Evolutionary conservation across 2,113 vertebrate genomes (phyloP).

Genomic region (Hylia prasina): DNA sequence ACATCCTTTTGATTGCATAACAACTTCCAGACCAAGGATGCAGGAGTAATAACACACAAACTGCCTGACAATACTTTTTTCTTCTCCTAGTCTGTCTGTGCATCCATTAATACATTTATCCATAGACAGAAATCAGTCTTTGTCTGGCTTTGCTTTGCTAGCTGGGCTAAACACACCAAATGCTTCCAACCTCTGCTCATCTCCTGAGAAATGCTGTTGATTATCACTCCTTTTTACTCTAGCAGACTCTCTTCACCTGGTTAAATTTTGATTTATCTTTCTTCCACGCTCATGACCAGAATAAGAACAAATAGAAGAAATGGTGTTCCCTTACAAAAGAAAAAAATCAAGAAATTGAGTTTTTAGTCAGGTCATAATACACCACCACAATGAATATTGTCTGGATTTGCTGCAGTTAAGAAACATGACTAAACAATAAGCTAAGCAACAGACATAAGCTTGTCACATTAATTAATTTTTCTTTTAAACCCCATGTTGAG

Average conservation of each 20-base stretch:
- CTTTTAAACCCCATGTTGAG: background rate
- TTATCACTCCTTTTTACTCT: background rate
- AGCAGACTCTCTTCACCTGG: background rate
- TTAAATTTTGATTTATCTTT: background rate
- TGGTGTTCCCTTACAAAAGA: fast-evolving
- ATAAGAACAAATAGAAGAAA: background rate
- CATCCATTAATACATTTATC: background rate
- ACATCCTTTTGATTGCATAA: background rate
- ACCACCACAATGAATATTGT: background rate
- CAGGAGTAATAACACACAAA: background rate
- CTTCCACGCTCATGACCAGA: background rate
- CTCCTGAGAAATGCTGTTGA: background rate
- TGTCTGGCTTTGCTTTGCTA: background rate
- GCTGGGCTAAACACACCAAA: background rate
- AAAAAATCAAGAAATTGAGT: background rate
- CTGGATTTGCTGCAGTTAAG: background rate
- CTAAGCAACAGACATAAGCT: background rate
- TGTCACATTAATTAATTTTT: background rate
- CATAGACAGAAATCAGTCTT: background rate
- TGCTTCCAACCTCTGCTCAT: background rate
- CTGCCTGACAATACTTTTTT: background rate
- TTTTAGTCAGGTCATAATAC: background rate
- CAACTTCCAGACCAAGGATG: background rate
- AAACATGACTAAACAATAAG: background rate
- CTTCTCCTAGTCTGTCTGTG: background rate